These are phyloP conservation scores for Heliothis virescens DNA, from an alignment of 1,140 invertebrate species.

Conservation along the genomic window DNA sequence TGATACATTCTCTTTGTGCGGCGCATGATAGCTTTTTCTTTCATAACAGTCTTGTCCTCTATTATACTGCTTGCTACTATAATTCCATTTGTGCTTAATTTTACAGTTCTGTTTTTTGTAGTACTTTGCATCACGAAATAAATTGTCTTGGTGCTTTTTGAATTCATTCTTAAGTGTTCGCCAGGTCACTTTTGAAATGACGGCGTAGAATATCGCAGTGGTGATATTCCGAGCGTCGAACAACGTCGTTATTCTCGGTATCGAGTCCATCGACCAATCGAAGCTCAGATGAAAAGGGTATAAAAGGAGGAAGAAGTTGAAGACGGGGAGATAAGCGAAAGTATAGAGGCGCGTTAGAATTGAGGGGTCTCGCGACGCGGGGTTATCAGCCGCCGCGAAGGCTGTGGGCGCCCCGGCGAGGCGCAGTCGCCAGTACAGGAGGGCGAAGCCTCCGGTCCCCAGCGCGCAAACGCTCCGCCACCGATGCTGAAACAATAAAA, in stretches of 20 bases:
- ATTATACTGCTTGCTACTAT: conserved; percentile 75
- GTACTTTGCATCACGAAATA: conserved; percentile 68
- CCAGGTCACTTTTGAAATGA: conserved; percentile 85
- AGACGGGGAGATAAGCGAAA: conserved; percentile 94
- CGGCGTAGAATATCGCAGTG: conserved; percentile 90
- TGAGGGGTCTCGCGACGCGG: conserved; percentile 92
- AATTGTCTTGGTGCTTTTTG: conserved; percentile 72
- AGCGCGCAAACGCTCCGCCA: conserved; percentile 89
- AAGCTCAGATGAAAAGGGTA: conserved; percentile 95
- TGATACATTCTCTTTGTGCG: conserved; percentile 74
- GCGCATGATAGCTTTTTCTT: conserved; percentile 73
- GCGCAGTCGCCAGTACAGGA: conserved; percentile 88
- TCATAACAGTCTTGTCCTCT: conserved; percentile 74
- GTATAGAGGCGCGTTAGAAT: conserved; percentile 92
- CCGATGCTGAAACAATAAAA: conserved; percentile 88
- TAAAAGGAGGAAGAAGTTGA: conserved; percentile 94
- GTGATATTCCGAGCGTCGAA: conserved; percentile 92
- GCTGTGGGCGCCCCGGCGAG: conserved; percentile 89
- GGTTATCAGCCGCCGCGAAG: conserved; percentile 96
- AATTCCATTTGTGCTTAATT: conserved; percentile 77
- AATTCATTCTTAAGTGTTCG: conserved; percentile 73
- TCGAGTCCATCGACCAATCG: conserved; percentile 98
- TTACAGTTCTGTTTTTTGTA: conserved; percentile 77
- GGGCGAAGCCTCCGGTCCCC: conserved; percentile 85
- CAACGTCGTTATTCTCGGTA: conserved; percentile 92